Base-by-base conservation (phyloP, 64 coral and sea anemone species). In the Pocillopora verrucosa region DNA sequence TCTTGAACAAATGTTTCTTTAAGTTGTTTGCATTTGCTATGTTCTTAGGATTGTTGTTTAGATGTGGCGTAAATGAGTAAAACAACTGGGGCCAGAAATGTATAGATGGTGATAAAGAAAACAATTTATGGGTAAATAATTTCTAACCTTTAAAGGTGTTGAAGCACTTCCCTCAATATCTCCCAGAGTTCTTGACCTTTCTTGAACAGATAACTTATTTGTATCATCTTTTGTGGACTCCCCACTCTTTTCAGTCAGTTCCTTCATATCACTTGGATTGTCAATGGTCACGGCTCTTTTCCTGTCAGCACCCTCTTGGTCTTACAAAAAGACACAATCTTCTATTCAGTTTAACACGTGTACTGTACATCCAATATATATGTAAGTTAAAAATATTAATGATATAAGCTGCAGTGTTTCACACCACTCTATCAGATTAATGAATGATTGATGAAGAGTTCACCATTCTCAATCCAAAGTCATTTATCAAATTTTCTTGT, bases 101-200 rank as follows among this genome's bases (percentile, higher is more conserved):
- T 67, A 16, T 16, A 67, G 6, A 19, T 16, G 64, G 64, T 20
- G 64, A 67, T 7, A 67, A 67, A 22, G 15, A 22, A 16, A 67
- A 70, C 5, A 70, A 11, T 11, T 5, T 70, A 70, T 11, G n/a
- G n/a, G 10, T 24, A 20, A n/a, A 24, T 70, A 11, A 63, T 22
- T 10, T 16, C 34, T 11, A 70, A 68, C 80, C 61, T 84, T 84
- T 2, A 84, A 19, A 69, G 80, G 37, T 24, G 80, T 68, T 9
- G 62, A 68, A 68, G 25, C 61, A 69, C 34, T 84, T 36, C 80
- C 80, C 35, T 37, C 61, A 56, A 67, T n/a, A 51, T 83, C 79
- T 16, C 81, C 89, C 34, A 61, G 65, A 38, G 78, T 58, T 51
- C 22, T 76, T 58, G 89, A 35, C 76, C n/a, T 22, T 20, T 68